phyloP scores from a whole-genome alignment of 2,113 vertebrate genomes.

The Lathamus discolor region DNA sequence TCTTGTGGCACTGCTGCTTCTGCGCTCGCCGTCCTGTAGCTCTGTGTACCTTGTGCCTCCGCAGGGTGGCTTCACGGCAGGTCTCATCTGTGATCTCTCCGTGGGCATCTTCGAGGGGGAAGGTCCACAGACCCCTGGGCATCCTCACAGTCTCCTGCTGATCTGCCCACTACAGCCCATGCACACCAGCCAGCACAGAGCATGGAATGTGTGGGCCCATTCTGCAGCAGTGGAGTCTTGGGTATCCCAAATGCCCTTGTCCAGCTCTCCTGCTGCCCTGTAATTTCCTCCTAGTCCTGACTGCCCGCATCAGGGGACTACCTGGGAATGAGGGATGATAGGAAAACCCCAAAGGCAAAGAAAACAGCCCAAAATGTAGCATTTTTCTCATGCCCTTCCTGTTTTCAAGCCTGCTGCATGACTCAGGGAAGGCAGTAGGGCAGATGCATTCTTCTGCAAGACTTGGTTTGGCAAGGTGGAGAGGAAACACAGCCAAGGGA shows the following conservation, averaged over 20 bases:
- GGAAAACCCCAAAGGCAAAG: background rate
- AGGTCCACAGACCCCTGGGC: background rate
- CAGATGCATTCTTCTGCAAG: background rate
- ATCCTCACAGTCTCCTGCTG: background rate
- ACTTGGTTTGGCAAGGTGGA: background rate
- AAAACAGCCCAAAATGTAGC: background rate
- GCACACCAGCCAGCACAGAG: background rate
- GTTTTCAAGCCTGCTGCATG: background rate
- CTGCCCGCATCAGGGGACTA: background rate
- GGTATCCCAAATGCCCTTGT: background rate
- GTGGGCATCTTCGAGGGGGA: accelerated
- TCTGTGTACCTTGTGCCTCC: background rate
- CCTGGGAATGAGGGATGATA: background rate
- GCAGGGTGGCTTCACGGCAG: background rate
- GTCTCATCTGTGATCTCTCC: background rate
- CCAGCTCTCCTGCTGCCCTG: background rate
- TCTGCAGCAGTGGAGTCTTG: accelerated
- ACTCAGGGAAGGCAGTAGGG: background rate
- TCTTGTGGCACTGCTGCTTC: background rate
- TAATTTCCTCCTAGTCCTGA: background rate
- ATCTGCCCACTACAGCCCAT: background rate
- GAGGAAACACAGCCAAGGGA: background rate
- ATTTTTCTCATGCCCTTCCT: background rate
- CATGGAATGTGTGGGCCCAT: accelerated
- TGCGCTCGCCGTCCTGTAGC: too few species aligned